Percentiles rank a stretch among this genome's conserved stretches.
These are phyloP conservation scores for Arrhamphus sclerolepis DNA, from an alignment of 2,797 vertebrate species.

Conservation along the genomic window DNA sequence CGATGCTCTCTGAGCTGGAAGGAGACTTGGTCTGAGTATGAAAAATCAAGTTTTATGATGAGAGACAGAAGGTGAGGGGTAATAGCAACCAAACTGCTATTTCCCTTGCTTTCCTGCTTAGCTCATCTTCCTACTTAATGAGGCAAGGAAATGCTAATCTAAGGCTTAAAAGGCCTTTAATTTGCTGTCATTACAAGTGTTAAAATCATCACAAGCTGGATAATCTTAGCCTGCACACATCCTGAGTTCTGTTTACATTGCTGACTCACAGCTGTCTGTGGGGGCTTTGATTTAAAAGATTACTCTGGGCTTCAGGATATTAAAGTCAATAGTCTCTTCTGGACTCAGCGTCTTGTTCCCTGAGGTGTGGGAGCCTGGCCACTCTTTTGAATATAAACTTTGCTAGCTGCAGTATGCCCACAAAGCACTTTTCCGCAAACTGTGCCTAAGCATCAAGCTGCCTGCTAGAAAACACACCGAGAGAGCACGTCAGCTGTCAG, in stretches of 20 bases:
- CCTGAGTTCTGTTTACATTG: constrained; percentile 70
- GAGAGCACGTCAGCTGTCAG: constrained; percentile 10
- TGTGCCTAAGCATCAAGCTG: constrained; percentile 8
- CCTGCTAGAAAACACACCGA: constrained; percentile 8
- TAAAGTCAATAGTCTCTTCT: constrained; percentile 66
- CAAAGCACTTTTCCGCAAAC: constrained; percentile 12
- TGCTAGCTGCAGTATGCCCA: background rate
- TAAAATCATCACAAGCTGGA: constrained; percentile 69
- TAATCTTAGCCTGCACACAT: constrained; percentile 68
- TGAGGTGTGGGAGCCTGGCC: constrained; percentile 28
- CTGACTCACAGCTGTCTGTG: constrained; percentile 48
- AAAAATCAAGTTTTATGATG: constrained; percentile 17
- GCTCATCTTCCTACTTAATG: constrained; percentile 66
- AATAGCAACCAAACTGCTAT: constrained; percentile 7
- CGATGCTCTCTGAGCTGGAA: constrained; percentile 8
- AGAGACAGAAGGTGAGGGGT: constrained; percentile 32
- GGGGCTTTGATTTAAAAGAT: constrained; percentile 77
- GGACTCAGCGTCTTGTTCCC: constrained; percentile 48
- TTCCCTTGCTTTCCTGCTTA: constrained; percentile 40
- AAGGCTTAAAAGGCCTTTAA: constrained; percentile 71
- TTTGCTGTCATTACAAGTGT: constrained; percentile 71
- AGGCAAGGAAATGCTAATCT: constrained; percentile 70
- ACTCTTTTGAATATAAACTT: constrained; percentile 43
- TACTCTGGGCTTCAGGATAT: constrained; percentile 62
- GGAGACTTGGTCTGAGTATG: constrained; percentile 1